phyloP scores from a whole-genome alignment of 1,140 invertebrate genomes.

The Coptotermes formosanus region DNA sequence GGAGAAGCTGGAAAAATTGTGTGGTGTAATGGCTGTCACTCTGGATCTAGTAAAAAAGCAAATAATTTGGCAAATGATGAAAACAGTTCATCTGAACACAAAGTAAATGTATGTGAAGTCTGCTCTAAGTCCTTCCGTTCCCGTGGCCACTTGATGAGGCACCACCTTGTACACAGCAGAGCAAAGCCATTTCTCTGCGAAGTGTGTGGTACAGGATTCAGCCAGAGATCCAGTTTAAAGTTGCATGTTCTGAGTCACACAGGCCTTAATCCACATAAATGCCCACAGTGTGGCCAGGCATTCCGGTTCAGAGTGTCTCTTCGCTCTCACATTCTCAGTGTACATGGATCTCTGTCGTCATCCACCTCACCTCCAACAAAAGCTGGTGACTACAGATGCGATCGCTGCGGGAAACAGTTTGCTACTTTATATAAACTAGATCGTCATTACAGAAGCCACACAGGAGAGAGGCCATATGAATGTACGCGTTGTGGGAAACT shows the following conservation, averaged over 20 bases:
- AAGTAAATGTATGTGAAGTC: conserved; percentile 39
- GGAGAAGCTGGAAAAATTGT: neutral
- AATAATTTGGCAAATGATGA: neutral
- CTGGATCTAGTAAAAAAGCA: neutral
- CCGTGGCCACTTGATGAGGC: conserved; percentile 39
- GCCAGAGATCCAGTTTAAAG: conserved; percentile 57
- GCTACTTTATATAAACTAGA: conserved; percentile 51
- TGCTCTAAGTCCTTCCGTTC: conserved; percentile 42
- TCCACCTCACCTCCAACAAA: conserved; percentile 36
- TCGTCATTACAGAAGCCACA: conserved; percentile 49
- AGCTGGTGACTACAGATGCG: conserved; percentile 38
- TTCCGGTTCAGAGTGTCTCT: conserved; percentile 50
- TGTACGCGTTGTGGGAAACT: conserved; percentile 28
- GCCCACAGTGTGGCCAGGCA: conserved; percentile 55
- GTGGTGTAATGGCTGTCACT: conserved; percentile 23
- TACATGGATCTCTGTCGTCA: conserved; percentile 41
- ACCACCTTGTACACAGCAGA: conserved; percentile 41
- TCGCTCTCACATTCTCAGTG: conserved; percentile 49
- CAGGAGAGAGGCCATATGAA: conserved; percentile 33
- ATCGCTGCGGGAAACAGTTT: conserved; percentile 51
- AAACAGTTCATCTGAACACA: neutral
- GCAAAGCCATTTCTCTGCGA: conserved; percentile 49
- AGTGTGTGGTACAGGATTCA: conserved; percentile 58
- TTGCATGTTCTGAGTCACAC: conserved; percentile 56
- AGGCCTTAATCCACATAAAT: conserved; percentile 54